Conservation (phyloP, 2,797 vertebrate species). For the Onychomys torridus region DNA sequence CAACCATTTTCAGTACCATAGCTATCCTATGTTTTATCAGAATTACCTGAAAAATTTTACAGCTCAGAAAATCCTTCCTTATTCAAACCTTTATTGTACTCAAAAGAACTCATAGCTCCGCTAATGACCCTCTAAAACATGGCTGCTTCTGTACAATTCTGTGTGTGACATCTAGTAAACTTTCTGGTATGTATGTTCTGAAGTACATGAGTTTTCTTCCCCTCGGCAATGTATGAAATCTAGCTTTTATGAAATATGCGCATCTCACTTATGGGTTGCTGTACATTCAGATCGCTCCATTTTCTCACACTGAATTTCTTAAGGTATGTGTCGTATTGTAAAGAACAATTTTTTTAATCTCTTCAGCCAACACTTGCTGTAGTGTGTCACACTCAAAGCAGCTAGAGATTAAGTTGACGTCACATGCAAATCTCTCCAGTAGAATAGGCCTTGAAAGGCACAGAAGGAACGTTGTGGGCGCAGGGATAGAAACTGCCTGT, state of each 20-base stretch:
- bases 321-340: slow-evolving; percentile 83
- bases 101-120: slow-evolving; percentile 12
- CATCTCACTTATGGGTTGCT: slow-evolving; percentile 21
- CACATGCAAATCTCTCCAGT: slow-evolving; percentile 10
- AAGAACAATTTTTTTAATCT: slow-evolving; percentile 73
- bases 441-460: background rate
- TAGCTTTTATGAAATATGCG: slow-evolving; percentile 18
- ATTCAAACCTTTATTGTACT: slow-evolving; percentile 30
- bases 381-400: slow-evolving; percentile 82
- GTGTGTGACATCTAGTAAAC: background rate
- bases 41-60: slow-evolving; percentile 38
- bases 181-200: background rate
- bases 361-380: slow-evolving; percentile 80
- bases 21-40: background rate
- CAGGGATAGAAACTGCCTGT: background rate
- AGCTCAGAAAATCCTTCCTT: slow-evolving; percentile 26
- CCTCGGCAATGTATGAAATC: background rate
- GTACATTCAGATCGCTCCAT: slow-evolving; percentile 33
- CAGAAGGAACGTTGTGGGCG: background rate
- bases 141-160: background rate
- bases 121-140: slow-evolving; percentile 49
- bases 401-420: slow-evolving; percentile 52
- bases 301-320: slow-evolving; percentile 80
- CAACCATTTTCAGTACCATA: slow-evolving; percentile 20
- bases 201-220: background rate